These are phyloP conservation scores for Elysia crispata DNA, from an alignment of 2,888 invertebrate species.

Conservation along the genomic window DNA sequence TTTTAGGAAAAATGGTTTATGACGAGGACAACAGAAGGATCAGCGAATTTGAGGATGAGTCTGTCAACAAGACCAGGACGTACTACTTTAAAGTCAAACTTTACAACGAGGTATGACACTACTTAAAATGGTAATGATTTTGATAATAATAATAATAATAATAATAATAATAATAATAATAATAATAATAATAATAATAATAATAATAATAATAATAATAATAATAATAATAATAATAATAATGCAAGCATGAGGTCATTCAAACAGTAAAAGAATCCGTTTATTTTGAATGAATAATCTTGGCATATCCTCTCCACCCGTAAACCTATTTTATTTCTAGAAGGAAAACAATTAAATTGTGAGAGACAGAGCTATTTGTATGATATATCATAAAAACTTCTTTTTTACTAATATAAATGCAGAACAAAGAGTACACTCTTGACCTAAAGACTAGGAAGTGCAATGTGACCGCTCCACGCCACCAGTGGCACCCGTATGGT, in stretches of 20 bases:
- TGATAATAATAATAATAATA: too few species aligned
- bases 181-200: too few species aligned
- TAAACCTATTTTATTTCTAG: neutral
- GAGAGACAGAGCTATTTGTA: too few species aligned
- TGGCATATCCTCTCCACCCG: neutral
- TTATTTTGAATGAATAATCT: too few species aligned
- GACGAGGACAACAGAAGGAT: constrained; percentile 39
- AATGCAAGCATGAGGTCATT: too few species aligned
- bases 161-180: too few species aligned
- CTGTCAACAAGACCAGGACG: constrained; percentile 50
- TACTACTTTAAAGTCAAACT: constrained; percentile 61
- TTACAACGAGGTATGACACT: constrained; percentile 57
- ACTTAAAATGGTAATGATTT: too few species aligned
- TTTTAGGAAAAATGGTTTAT: constrained; percentile 54
- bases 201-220: too few species aligned
- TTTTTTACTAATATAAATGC: too few species aligned
- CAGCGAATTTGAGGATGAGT: constrained; percentile 47
- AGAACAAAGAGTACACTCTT: constrained; percentile 63
- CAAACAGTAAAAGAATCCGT: too few species aligned
- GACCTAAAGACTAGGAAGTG: constrained; percentile 64
- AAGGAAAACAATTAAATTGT: too few species aligned
- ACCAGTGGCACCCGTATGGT: constrained; percentile 61
- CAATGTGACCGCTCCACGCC: constrained; percentile 56
- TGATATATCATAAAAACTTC: neutral
- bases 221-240: too few species aligned